Conservation (phyloP, 2,888 invertebrate species). For the Stegana nigrithorax region DNA sequence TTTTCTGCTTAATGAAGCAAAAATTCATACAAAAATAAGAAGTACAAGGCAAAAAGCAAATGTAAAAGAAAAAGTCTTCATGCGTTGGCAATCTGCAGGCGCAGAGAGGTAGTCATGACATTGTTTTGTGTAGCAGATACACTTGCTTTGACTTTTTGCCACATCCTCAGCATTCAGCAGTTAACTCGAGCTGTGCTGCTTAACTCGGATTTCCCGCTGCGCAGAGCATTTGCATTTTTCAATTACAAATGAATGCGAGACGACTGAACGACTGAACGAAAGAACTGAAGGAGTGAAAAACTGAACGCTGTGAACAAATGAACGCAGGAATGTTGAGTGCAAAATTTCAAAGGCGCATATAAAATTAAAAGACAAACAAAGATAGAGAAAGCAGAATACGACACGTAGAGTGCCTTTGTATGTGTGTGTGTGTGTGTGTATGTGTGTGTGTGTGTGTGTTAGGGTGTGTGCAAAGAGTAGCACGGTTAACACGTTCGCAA, state of each 20-base stretch:
- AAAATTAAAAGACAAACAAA: slow-evolving; percentile 40
- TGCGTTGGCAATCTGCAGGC: too few relatives aligned
- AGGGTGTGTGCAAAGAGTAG: background rate
- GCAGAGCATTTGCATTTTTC: slow-evolving; percentile 11
- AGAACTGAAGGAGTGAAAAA: too few relatives aligned
- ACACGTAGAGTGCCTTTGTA: background rate
- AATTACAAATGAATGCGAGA: slow-evolving; percentile 10
- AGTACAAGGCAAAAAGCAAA: too few relatives aligned
- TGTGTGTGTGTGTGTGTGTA: background rate
- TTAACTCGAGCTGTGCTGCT: background rate
- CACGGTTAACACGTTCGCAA: background rate
- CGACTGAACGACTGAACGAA: background rate
- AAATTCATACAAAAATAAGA: too few relatives aligned
- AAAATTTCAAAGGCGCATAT: slow-evolving; percentile 13
- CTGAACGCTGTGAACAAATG: too few relatives aligned
- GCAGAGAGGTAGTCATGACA: too few relatives aligned
- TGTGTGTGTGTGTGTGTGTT: background rate
- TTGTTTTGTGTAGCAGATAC: too few relatives aligned
- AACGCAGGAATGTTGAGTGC: too few relatives aligned
- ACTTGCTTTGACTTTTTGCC: too few relatives aligned
- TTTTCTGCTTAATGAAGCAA: too few relatives aligned
- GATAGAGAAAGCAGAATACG: slow-evolving; percentile 23
- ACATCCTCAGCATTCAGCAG: background rate
- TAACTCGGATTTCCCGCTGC: background rate
- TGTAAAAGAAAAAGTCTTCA: too few relatives aligned